Percentiles rank a stretch among this genome's conserved stretches.
phyloP scores from a whole-genome alignment of 53 echinoderm and acorn worm genomes.

The Stichopus horrens region DNA sequence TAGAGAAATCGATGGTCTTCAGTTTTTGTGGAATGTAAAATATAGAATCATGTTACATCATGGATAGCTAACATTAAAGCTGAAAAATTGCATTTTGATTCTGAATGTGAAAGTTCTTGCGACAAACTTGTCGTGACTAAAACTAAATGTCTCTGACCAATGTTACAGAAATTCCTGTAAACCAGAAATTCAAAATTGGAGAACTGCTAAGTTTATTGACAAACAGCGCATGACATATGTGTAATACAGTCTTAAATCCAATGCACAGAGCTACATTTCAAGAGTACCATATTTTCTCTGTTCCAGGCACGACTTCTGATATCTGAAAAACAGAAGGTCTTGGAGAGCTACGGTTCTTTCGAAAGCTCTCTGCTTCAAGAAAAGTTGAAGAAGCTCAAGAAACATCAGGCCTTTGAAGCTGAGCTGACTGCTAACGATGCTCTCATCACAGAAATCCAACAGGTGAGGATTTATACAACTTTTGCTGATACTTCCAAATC shows the following conservation, averaged over 20 bases:
- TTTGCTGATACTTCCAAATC: no score
- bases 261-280: no score
- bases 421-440: slow-evolving; percentile 86
- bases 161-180: neutral
- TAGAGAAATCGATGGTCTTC: no score
- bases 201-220: neutral
- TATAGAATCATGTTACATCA: no score
- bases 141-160: no score
- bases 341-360: slow-evolving; percentile 69
- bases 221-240: neutral
- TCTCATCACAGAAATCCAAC: slow-evolving; percentile 75
- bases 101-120: no score
- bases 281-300: no score
- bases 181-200: neutral
- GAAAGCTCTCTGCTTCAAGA: slow-evolving; percentile 79
- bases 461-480: slow-evolving; percentile 44
- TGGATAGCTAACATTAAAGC: no score
- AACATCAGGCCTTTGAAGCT: slow-evolving; percentile 96
- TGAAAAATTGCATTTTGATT: no score
- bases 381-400: slow-evolving; percentile 89
- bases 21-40: no score
- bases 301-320: slow-evolving; percentile 80
- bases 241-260: neutral
- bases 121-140: no score
- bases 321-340: slow-evolving; percentile 81